Evolutionary conservation across 1,140 invertebrate species (phyloP).

Genomic region (Microplitis mediator): DNA sequence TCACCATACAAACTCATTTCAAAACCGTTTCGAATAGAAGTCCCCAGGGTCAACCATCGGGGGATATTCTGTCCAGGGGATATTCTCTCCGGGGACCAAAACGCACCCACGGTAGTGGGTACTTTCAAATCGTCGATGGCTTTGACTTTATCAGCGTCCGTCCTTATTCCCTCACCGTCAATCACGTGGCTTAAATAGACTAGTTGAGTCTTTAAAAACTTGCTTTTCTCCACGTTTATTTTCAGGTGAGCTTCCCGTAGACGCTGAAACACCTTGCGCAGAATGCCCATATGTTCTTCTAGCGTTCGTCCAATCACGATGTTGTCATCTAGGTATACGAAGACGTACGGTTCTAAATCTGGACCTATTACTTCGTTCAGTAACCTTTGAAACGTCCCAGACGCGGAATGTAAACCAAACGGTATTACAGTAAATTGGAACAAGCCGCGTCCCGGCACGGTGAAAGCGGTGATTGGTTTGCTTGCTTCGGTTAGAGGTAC

Average conservation of each 20-base stretch:
- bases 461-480: slow-evolving; percentile 25
- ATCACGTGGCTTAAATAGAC: slow-evolving; percentile 42
- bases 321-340: slow-evolving; percentile 40
- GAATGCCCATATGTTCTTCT: slow-evolving; percentile 27
- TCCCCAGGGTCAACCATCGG: too few species aligned
- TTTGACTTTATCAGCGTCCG: slow-evolving; percentile 39
- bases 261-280: slow-evolving; percentile 33
- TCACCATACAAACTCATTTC: too few species aligned
- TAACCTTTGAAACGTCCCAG: slow-evolving; percentile 42
- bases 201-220: slow-evolving; percentile 34
- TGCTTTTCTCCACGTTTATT: slow-evolving; percentile 38
- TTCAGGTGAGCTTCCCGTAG: slow-evolving; percentile 33
- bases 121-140: slow-evolving; percentile 19
- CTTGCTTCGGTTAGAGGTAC: slow-evolving; percentile 29
- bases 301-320: not conserved
- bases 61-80: too few species aligned
- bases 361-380: slow-evolving; percentile 31
- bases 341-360: slow-evolving; percentile 22
- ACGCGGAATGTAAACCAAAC: slow-evolving; percentile 45
- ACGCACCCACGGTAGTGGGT: slow-evolving; percentile 35
- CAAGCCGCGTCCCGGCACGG: slow-evolving; percentile 34
- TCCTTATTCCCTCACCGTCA: slow-evolving; percentile 34
- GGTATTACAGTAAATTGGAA: slow-evolving; percentile 47
- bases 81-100: too few species aligned
- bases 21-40: too few species aligned